These are phyloP conservation scores for Lacerta agilis DNA, from an alignment of 2,797 vertebrate genomes.

Conservation along the genomic window DNA sequence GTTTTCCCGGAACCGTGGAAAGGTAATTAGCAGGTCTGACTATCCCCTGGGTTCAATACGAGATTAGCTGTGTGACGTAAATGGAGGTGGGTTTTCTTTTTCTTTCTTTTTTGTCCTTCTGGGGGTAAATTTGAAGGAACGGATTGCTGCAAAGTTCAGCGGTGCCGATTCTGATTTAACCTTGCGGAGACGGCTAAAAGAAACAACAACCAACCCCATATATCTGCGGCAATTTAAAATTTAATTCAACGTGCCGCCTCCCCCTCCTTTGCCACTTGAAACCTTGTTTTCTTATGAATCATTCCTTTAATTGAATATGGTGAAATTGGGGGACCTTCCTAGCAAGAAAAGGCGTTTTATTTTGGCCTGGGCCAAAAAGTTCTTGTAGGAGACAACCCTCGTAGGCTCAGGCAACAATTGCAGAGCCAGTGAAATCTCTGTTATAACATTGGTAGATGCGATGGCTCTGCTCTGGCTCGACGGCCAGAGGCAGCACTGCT, in stretches of 20 bases:
- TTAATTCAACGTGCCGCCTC: constrained; percentile 67
- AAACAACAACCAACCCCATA: constrained; percentile 58
- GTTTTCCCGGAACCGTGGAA: constrained; percentile 59
- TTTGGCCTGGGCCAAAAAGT: constrained; percentile 40
- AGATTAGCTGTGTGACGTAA: constrained; percentile 64
- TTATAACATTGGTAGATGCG: no score
- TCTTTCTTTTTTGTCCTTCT: constrained; percentile 26
- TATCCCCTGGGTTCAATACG: constrained; percentile 56
- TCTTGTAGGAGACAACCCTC: constrained; percentile 9
- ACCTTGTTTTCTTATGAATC: constrained; percentile 75
- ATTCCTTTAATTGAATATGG: constrained; percentile 76
- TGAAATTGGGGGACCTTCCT: constrained; percentile 66
- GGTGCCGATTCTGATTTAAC: constrained; percentile 64
- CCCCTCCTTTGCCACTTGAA: constrained; percentile 56
- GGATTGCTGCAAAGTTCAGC: constrained; percentile 66
- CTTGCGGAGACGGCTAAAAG: constrained; percentile 55
- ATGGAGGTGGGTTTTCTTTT: not conserved
- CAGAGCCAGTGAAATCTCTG: not conserved
- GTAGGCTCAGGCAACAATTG: no score
- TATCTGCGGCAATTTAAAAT: constrained; percentile 77
- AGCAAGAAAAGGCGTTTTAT: constrained; percentile 36
- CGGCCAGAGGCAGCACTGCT: no score
- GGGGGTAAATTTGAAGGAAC: constrained; percentile 65
- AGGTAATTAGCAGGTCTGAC: constrained; percentile 72
- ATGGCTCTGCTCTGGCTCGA: no score